Evolutionary conservation across 2,888 invertebrate genomes (phyloP), one percentile per base, ranked within the genome.

Genomic region (Athripsodes cinereus): DNA sequence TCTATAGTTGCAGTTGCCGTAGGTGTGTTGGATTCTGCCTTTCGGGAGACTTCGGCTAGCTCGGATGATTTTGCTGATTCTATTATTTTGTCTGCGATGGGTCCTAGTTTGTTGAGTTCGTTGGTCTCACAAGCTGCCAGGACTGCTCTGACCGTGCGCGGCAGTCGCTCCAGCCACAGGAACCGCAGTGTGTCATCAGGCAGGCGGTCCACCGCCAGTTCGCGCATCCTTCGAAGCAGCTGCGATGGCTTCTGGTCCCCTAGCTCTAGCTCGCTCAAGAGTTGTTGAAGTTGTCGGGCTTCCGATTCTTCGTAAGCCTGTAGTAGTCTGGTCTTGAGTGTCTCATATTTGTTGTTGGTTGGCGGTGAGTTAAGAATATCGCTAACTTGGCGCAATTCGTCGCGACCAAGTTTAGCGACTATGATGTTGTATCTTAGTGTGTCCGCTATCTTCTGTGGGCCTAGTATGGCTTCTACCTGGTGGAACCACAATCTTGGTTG

Each of bases 221-320:
- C 53, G n/a, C 40, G 35, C 53, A 53, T 53, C 19, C 53, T 6
- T 8, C 53, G 11, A 8, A 53, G 53, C 8, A 53, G 22, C 16
- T 35, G 46, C 6, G 40, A 40, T 6, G 44, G 35, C 22, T 44
- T 53, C 22, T 53, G 53, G 19, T 53, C 53, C 8, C 53, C 53
- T 10, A 53, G 5, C 16, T 53, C 53, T 8, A 53, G 22, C 2
- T 53, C 53, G 11, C 44, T 40, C 20, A 53, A 22, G 2, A 53
- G 53, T 16, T 53, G 53, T n/a, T 53, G 53, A 5, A 53, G 16
- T 19, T 53, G 18, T n/a, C 20, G 3, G 21, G 22, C 57, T 35
- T 53, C 22, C 11, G 26, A 34, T 31, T 60, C 46, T 46, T 46
- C 46, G 6, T 46, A 46, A 6, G 16, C 46, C n/a, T 49, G 49